phyloP scores from a whole-genome alignment of 2,888 invertebrate species.

The Hyalella azteca region DNA sequence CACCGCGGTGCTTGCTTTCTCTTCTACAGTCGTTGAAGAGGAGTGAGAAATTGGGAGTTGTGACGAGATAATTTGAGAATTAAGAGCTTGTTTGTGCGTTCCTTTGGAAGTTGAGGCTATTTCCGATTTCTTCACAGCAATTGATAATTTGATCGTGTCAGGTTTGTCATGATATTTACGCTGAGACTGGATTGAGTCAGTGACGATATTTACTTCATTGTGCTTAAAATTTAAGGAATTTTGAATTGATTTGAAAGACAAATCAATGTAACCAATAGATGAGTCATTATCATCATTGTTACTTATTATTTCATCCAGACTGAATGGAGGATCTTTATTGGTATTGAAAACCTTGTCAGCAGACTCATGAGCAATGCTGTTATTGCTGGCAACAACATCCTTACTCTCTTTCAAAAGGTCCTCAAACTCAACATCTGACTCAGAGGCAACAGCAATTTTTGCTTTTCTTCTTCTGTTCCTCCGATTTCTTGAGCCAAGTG shows the following conservation, averaged over 20 bases:
- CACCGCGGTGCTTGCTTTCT: too few species aligned
- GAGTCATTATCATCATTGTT: neutral
- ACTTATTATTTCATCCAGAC: neutral
- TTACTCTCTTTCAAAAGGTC: slow-evolving; percentile 43
- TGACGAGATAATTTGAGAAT: too few species aligned
- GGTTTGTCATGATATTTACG: neutral
- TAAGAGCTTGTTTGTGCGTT: too few species aligned
- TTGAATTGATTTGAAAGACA: neutral
- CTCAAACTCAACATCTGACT: slow-evolving; percentile 63
- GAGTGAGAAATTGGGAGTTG: too few species aligned
- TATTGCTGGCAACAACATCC: neutral
- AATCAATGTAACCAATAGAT: slow-evolving; percentile 1
- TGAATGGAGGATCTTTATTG: slow-evolving; percentile 8
- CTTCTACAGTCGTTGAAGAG: too few species aligned
- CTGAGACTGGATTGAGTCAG: neutral
- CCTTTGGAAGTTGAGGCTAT: neutral
- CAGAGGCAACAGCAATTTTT: slow-evolving; percentile 57
- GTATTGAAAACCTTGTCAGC: neutral
- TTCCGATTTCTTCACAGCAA: neutral
- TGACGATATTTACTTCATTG: neutral
- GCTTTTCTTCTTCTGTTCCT: slow-evolving; percentile 42
- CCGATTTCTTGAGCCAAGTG: slow-evolving; percentile 52
- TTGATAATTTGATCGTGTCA: neutral
- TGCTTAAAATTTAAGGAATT: neutral
- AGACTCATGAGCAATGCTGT: neutral